These are phyloP conservation scores for Bryconaethiops microstoma DNA, from an alignment of 2,797 vertebrate species.

Conservation along the genomic window DNA sequence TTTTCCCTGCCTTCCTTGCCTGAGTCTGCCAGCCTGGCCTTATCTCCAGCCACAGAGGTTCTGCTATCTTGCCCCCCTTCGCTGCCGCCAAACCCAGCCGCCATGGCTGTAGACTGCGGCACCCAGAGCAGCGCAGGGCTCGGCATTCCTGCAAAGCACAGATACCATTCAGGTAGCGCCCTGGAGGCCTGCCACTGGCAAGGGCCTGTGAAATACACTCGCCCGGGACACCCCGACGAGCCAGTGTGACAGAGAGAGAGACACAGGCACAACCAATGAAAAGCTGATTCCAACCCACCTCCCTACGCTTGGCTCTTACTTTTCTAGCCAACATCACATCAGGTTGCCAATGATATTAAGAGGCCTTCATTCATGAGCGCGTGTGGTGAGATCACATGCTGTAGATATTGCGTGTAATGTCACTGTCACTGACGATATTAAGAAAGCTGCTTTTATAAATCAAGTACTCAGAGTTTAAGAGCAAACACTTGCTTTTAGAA, in stretches of 20 bases:
- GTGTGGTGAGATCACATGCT: not conserved
- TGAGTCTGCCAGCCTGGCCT: slow-evolving; percentile 52
- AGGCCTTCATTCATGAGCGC: not conserved
- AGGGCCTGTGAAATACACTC: slow-evolving; percentile 49
- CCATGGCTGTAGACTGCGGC: slow-evolving; percentile 20
- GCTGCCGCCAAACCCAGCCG: not conserved
- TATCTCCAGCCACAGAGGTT: slow-evolving; percentile 59
- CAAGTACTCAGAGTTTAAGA: too few species aligned
- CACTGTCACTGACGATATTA: not conserved
- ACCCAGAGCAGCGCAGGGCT: slow-evolving; percentile 32
- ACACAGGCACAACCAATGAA: not conserved
- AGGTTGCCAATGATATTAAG: slow-evolving; percentile 3
- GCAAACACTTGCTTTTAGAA: too few species aligned
- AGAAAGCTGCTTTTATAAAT: not conserved
- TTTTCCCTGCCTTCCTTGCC: slow-evolving; percentile 10
- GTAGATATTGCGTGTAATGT: not conserved
- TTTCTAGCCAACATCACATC: slow-evolving; percentile 21
- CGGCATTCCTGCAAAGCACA: slow-evolving; percentile 60
- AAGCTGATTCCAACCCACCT: slow-evolving; percentile 19
- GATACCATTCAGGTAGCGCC: slow-evolving; percentile 63
- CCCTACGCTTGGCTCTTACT: not conserved
- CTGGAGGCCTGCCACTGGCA: slow-evolving; percentile 46
- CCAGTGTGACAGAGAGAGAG: slow-evolving; percentile 27
- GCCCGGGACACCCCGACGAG: slow-evolving; percentile 40
- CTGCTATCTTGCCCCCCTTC: slow-evolving; percentile 48